Percentiles rank a stretch among this genome's conserved stretches.
Conservation (phyloP, 2,113 vertebrate species). For the Myiagra hebetior region DNA sequence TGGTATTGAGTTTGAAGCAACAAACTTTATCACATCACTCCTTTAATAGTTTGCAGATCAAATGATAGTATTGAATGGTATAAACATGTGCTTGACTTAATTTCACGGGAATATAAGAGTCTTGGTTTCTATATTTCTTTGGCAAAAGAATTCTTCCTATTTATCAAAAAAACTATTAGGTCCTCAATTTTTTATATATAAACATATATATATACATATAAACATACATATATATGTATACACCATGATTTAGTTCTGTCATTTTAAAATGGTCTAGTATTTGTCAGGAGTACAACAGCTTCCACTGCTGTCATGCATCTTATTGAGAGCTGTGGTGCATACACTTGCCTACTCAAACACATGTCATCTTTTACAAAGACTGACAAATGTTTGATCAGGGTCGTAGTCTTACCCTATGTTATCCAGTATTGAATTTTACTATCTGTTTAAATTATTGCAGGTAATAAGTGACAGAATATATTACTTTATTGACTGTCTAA, state of each 20-base stretch:
- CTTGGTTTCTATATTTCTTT: constrained; percentile 36
- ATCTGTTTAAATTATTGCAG: constrained; percentile 64
- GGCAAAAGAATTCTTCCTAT: constrained; percentile 13
- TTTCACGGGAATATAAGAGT: constrained; percentile 42
- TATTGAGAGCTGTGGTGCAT: constrained; percentile 53
- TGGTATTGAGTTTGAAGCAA: neutral
- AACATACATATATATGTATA: neutral
- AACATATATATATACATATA: no score
- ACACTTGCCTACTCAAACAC: constrained; percentile 68
- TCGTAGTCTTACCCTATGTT: constrained; percentile 58
- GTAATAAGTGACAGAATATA: constrained; percentile 77
- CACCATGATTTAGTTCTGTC: constrained; percentile 66
- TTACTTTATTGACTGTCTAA: constrained; percentile 69
- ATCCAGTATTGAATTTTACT: constrained; percentile 62
- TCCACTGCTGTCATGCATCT: constrained; percentile 54
- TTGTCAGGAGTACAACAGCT: constrained; percentile 58
- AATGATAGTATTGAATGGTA: neutral
- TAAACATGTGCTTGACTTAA: constrained; percentile 23
- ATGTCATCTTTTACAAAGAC: constrained; percentile 73
- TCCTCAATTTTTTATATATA: constrained; percentile 5
- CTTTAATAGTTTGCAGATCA: neutral
- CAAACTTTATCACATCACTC: neutral
- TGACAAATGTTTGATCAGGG: constrained; percentile 75
- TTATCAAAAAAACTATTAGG: constrained; percentile 22
- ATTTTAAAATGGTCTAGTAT: constrained; percentile 67